These are phyloP conservation scores for Archilochus colubris DNA, from an alignment of 2,113 vertebrate species.

Conservation along the genomic window DNA sequence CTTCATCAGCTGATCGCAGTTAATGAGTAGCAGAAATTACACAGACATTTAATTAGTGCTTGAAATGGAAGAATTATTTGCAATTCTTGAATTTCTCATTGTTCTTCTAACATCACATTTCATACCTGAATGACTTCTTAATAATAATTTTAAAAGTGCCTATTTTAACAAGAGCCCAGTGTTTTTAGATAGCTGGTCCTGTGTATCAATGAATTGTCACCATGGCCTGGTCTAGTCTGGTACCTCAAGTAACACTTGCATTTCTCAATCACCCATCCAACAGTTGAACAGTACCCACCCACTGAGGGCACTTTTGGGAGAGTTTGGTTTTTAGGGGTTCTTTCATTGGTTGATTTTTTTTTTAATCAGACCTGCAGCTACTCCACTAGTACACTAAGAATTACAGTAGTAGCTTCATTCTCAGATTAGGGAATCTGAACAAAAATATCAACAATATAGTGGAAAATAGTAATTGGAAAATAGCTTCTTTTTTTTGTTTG, in stretches of 20 bases:
- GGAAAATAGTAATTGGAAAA: neutral
- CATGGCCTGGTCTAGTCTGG: neutral
- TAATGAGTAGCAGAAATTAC: neutral
- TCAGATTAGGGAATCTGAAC: neutral
- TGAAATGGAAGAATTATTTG: neutral
- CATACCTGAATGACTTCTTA: slow-evolving; percentile 38
- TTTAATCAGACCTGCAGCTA: neutral
- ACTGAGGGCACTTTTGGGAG: neutral
- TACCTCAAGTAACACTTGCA: neutral
- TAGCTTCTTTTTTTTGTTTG: neutral
- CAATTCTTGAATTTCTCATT: neutral
- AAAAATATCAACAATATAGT: neutral
- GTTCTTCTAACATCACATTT: neutral
- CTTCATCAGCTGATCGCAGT: neutral
- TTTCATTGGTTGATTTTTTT: neutral
- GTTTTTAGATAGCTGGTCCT: slow-evolving; percentile 4
- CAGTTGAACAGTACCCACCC: neutral
- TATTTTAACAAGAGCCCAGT: slow-evolving; percentile 13
- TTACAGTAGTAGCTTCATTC: neutral
- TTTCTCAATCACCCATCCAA: slow-evolving; percentile 17
- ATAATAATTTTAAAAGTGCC: neutral
- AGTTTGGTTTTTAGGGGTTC: too few relatives aligned
- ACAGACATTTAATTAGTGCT: neutral
- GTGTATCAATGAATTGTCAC: neutral
- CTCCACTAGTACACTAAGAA: neutral